Percentiles rank a stretch among this genome's conserved stretches.
Evolutionary conservation across 2,113 vertebrate genomes (phyloP).

Genomic region (Potamarius usumacintae): DNA sequence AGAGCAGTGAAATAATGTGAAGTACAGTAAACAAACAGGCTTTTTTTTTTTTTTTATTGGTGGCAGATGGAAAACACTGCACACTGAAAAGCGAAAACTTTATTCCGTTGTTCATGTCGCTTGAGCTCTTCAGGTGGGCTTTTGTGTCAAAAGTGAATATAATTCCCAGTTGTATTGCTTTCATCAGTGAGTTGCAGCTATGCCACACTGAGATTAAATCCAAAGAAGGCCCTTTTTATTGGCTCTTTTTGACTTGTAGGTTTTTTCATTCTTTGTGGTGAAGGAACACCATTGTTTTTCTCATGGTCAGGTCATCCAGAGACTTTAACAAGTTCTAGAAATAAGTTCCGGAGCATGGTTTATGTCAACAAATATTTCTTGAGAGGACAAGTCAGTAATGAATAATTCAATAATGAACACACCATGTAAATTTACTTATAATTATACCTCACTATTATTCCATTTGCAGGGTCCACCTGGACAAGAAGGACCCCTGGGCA

Average conservation of each 20-base stretch:
- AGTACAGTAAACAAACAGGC: background rate
- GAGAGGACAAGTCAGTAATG: background rate
- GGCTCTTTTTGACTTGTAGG: background rate
- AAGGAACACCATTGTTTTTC: background rate
- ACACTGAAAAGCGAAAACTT: background rate
- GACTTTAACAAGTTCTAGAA: background rate
- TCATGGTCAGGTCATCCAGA: no score
- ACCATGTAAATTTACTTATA: background rate
- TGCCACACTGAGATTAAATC: background rate
- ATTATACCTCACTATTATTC: slow-evolving; percentile 2
- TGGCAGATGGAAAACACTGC: background rate
- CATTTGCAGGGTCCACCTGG: slow-evolving; percentile 74
- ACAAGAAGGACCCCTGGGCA: slow-evolving; percentile 70
- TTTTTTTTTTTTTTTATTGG: background rate
- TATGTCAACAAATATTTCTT: background rate
- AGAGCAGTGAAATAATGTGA: background rate
- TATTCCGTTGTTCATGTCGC: background rate
- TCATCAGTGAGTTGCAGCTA: background rate
- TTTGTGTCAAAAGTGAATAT: background rate
- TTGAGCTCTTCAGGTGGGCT: background rate
- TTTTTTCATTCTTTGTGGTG: background rate
- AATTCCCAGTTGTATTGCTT: background rate
- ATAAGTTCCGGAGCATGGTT: background rate
- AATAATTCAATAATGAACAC: background rate
- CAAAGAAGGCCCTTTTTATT: background rate